These are phyloP conservation scores for Pteria penguin DNA, from an alignment of 2,888 invertebrate species.

Conservation along the genomic window DNA sequence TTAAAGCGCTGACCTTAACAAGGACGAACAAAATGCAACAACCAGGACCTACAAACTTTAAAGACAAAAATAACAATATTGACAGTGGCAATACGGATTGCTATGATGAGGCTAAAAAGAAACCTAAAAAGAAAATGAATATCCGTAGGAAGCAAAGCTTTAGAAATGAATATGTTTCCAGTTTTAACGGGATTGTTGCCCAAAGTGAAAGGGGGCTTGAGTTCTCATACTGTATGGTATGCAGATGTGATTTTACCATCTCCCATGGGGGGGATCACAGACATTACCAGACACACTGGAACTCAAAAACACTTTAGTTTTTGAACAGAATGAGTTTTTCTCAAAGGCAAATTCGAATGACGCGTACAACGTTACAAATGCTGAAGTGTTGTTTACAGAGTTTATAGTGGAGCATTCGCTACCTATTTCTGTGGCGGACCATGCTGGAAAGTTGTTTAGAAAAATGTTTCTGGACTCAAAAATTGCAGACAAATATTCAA, in stretches of 20 bases:
- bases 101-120: background rate
- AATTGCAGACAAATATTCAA: background rate
- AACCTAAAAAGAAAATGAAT: background rate
- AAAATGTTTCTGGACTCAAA: background rate
- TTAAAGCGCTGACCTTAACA: background rate
- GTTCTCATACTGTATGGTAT: background rate
- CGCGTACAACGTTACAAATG: background rate
- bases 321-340: too few species aligned
- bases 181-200: background rate
- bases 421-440: conserved; percentile 1
- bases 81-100: background rate
- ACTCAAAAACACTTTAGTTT: background rate
- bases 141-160: background rate
- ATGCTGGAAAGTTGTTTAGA: background rate
- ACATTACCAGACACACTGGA: background rate
- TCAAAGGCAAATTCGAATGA: background rate
- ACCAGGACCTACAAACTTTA: background rate
- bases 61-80: background rate
- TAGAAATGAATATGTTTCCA: background rate
- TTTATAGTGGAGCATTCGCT: conserved; percentile 3
- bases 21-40: background rate
- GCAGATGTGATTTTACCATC: conserved; percentile 3
- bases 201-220: background rate
- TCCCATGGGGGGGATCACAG: background rate
- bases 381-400: conserved; percentile 12